Base-by-base conservation (phyloP, 1,140 invertebrate genomes). In the Magallana angulata region DNA sequence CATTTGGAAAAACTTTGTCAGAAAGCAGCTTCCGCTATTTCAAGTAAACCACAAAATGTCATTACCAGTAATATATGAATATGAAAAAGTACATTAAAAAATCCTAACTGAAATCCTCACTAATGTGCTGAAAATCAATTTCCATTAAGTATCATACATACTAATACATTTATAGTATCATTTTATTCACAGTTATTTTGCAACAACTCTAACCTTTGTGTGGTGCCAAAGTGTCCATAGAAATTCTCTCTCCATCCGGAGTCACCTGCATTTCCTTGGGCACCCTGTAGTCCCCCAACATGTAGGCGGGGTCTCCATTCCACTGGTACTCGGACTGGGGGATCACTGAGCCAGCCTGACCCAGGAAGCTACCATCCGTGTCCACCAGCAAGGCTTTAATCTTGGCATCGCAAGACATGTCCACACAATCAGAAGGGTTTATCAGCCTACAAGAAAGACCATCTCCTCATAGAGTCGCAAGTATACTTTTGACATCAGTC, bases 361-460 rank as follows among this genome's bases (percentile, higher is more conserved):
- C 83, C n/a, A 64, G 18, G 16, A 68, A 84, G 24, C 68, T 90
- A 2, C 93, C 94, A 87, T 95, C 94, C 18, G 86, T 30, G 82
- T 95, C 94, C 24, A 84, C 87, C 2, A 94, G 60, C 24, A 95
- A 62, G 11, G 84, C 84, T 84, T 95, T 95, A 87, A 94, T 94
- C 58, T 91, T 76, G 5, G 86, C 94, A 89, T 95, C 94, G 91
- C 94, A 95, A 80, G 93, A 93, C 94, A 95, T 95, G 85, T 95
- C 94, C 1, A 94, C 92, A 88, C 93, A 94, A 68, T 94, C 93
- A 4, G 93, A 86, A 6, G 92, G 89, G 86, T 94, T 94, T 76
- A 94, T 91, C 84, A 91, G 91, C 0, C 93, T 94, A 89, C 58
- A 88, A 57, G 68, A 12, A 30, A 2, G 87, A 83, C 7, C 57